phyloP scores from a whole-genome alignment of 2,113 vertebrate species.

The Phylloscopus whistleri region DNA sequence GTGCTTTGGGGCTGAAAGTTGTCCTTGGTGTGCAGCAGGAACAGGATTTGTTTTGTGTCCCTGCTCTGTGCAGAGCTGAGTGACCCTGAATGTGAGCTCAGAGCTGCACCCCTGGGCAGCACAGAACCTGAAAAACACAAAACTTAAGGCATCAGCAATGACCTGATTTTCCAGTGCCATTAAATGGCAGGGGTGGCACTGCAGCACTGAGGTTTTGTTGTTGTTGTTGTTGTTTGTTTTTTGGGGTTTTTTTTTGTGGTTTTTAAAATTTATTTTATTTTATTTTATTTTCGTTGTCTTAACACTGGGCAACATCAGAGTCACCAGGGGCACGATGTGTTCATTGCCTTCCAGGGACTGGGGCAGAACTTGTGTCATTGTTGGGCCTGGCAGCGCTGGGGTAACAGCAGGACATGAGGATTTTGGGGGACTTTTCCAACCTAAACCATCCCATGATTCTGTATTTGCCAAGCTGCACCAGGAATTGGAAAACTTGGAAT shows the following conservation, averaged over 20 bases:
- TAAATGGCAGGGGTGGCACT: neutral
- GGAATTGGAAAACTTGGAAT: neutral
- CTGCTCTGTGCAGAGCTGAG: too few relatives aligned
- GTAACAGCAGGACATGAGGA: neutral
- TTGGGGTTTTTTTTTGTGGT: neutral
- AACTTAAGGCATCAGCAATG: too few relatives aligned
- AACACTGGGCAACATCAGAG: accelerated
- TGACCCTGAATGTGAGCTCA: too few relatives aligned
- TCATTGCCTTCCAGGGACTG: neutral
- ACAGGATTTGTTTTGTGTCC: too few relatives aligned
- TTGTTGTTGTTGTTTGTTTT: neutral
- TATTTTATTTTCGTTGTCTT: neutral
- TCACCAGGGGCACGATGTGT: neutral
- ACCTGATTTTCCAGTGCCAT: neutral
- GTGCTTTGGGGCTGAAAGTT: too few relatives aligned
- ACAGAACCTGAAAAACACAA: too few relatives aligned
- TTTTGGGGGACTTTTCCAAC: neutral
- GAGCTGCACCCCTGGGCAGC: too few relatives aligned
- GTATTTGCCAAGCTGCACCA: neutral
- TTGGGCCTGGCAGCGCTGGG: neutral
- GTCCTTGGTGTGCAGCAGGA: too few relatives aligned
- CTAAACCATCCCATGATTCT: accelerated
- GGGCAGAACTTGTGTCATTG: neutral
- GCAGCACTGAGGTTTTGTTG: neutral
- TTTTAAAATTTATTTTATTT: neutral